Percentiles rank a stretch among this genome's conserved stretches.
These are phyloP conservation scores for Chymomyza procnemis DNA, from an alignment of 2,888 invertebrate genomes.

Conservation along the genomic window DNA sequence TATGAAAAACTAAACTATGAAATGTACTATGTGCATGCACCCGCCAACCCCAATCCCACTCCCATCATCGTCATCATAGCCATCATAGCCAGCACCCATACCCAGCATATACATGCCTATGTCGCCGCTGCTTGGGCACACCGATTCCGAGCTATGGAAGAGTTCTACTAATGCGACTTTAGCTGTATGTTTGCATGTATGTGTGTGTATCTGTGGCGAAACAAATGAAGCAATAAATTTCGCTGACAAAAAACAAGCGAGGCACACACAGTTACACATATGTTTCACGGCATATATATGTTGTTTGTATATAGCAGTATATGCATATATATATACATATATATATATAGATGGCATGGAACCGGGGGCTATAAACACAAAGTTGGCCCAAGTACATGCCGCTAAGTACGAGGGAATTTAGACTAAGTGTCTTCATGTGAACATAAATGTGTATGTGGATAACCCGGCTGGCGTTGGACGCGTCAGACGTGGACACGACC, in stretches of 20 bases:
- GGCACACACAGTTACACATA: conserved; percentile 33
- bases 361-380: conserved; percentile 6
- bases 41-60: neutral
- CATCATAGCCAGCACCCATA: neutral
- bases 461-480: conserved; percentile 10
- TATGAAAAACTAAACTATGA: conserved; percentile 57
- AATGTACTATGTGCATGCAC: conserved; percentile 2
- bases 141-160: neutral
- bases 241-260: conserved; percentile 74
- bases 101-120: conserved; percentile 1
- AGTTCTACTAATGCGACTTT: conserved; percentile 1
- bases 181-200: conserved; percentile 33
- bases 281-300: neutral
- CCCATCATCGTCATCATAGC: too few relatives aligned
- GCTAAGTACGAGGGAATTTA: conserved; percentile 63
- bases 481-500: conserved; percentile 46
- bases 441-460: conserved; percentile 37
- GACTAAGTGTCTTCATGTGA: conserved; percentile 37
- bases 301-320: too few relatives aligned
- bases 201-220: conserved; percentile 29
- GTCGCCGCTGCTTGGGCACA: conserved; percentile 25
- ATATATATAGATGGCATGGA: neutral
- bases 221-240: conserved; percentile 77
- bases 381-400: conserved; percentile 47
- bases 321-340: too few relatives aligned